These are phyloP conservation scores for Eulemur albifrons DNA, from an alignment of 2,797 vertebrate genomes.

Conservation along the genomic window DNA sequence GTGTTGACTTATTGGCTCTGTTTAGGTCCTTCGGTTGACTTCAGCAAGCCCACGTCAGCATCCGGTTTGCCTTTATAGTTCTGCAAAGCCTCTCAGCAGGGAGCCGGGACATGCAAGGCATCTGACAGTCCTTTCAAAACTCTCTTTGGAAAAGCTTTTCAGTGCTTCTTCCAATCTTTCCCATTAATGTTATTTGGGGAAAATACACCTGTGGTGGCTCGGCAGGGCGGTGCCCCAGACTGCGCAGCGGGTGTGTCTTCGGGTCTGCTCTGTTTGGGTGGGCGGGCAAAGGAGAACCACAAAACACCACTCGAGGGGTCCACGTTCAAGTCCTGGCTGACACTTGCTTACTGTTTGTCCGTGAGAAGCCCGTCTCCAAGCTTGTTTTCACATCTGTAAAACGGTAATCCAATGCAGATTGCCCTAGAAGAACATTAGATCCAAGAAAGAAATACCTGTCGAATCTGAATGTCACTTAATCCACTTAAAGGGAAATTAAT, in stretches of 20 bases:
- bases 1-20: neutral
- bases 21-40: neutral
- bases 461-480: neutral
- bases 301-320: neutral
- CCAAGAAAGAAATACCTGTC: neutral
- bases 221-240: accelerated
- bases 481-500: neutral
- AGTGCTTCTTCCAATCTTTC: neutral
- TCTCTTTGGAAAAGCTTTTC: neutral
- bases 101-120: neutral
- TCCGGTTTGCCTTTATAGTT: neutral
- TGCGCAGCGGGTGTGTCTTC: neutral
- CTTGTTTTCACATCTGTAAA: neutral
- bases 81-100: neutral
- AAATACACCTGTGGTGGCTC: neutral
- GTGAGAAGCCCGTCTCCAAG: neutral
- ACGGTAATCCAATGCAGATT: neutral
- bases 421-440: neutral
- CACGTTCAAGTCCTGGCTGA: neutral
- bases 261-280: neutral
- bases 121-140: neutral
- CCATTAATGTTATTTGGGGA: neutral
- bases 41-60: neutral
- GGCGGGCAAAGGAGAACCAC: neutral
- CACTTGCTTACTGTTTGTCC: neutral